A percentile compares a stretch with the other conserved stretches of the same genome.
phyloP scores from a whole-genome alignment of 2,797 vertebrate genomes.

The Enoplosus armatus region DNA sequence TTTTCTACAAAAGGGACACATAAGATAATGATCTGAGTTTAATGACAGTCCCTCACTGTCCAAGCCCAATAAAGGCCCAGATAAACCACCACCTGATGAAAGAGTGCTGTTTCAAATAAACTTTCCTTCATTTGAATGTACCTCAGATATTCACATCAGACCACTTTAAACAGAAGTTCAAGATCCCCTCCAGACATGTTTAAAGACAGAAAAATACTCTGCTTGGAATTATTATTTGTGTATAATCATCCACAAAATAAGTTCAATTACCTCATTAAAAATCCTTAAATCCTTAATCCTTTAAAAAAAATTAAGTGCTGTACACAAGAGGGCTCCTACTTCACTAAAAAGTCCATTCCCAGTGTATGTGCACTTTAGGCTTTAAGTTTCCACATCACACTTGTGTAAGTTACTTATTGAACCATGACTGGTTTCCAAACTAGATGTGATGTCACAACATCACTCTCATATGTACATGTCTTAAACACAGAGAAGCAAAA shows the following conservation, averaged over 20 bases:
- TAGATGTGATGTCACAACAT: neutral
- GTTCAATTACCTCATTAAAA: too few relatives aligned
- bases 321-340: neutral
- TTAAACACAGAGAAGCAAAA: neutral
- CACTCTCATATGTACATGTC: neutral
- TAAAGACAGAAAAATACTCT: neutral
- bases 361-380: neutral
- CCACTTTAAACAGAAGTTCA: neutral
- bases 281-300: too few relatives aligned
- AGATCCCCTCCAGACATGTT: neutral
- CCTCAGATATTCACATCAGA: neutral
- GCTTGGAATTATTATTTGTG: neutral
- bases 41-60: neutral
- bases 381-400: conserved; percentile 19
- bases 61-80: neutral
- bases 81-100: neutral
- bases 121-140: neutral
- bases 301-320: too few relatives aligned
- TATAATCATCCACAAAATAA: neutral
- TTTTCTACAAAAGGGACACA: neutral
- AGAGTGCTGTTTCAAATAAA: neutral
- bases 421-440: neutral
- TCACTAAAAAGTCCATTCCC: neutral
- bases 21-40: neutral
- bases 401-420: neutral